phyloP scores from a whole-genome alignment of 2,113 vertebrate genomes.

The Perca fluviatilis region DNA sequence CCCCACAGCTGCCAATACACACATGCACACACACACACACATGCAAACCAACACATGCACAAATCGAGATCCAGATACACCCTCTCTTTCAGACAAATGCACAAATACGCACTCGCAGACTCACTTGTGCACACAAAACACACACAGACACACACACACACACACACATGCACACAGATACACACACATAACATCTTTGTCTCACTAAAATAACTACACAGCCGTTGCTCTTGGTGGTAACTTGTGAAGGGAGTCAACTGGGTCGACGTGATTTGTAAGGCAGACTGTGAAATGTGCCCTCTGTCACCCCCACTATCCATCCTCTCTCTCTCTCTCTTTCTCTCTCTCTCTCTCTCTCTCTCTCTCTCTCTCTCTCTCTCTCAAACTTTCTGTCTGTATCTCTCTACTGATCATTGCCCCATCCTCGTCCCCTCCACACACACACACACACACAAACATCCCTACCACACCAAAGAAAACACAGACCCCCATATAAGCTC shows the following conservation, averaged over 20 bases:
- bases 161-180: neutral
- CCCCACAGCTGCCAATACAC: conserved; percentile 78
- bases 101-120: conserved; percentile 20
- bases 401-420: conserved; percentile 45
- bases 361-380: neutral
- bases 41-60: conserved; percentile 33
- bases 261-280: conserved; percentile 63
- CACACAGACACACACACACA: neutral
- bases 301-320: conserved; percentile 40
- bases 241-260: conserved; percentile 70
- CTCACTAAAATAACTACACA: conserved; percentile 50
- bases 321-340: conserved; percentile 2
- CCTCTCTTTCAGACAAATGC: conserved; percentile 48
- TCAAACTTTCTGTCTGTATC: conserved; percentile 51
- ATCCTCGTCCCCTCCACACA: conserved; percentile 40
- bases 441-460: conserved; percentile 66
- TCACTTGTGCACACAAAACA: conserved; percentile 4
- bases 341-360: conserved; percentile 43
- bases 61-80: conserved; percentile 45
- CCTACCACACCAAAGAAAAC: conserved; percentile 66
- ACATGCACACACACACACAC: conserved; percentile 34
- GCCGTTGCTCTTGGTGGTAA: conserved; percentile 46
- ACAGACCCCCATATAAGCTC: conserved; percentile 67
- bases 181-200: conserved; percentile 16
- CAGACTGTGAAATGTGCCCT: conserved; percentile 61